Evolutionary conservation across 1,140 invertebrate genomes (phyloP).

Genomic region (Drosophila sucinea): DNA sequence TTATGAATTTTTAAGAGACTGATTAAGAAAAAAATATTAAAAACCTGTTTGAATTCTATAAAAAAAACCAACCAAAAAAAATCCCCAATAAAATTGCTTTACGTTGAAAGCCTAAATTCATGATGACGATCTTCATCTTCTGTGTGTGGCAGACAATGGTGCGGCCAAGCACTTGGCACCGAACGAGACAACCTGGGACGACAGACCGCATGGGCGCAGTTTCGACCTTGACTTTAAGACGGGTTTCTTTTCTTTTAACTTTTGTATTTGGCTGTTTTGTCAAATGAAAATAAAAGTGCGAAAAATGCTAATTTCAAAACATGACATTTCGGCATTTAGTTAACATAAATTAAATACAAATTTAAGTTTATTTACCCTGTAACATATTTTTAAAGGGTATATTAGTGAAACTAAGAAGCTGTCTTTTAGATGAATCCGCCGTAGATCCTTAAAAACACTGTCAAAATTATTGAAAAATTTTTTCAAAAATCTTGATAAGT

Average conservation of each 20-base stretch:
- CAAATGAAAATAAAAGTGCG: conserved; percentile 71
- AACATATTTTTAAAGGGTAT: too few species aligned
- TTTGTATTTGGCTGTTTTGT: conserved; percentile 23
- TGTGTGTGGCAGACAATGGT: conserved; percentile 42
- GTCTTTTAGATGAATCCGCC: too few species aligned
- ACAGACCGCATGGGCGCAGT: conserved; percentile 53
- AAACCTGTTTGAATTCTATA: conserved; percentile 32
- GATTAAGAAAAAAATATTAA: not conserved
- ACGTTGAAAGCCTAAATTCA: conserved; percentile 37
- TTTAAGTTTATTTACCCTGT: too few species aligned
- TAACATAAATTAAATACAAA: conserved; percentile 67
- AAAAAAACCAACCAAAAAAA: conserved; percentile 34
- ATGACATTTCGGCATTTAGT: conserved; percentile 47
- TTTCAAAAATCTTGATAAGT: too few species aligned
- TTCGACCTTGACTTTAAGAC: conserved; percentile 70
- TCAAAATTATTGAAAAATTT: too few species aligned
- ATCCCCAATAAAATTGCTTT: conserved; percentile 24
- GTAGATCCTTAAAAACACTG: too few species aligned
- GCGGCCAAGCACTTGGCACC: conserved; percentile 64
- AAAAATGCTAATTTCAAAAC: conserved; percentile 60
- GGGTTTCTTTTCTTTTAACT: conserved; percentile 46
- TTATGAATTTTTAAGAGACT: not conserved
- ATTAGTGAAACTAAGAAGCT: too few species aligned
- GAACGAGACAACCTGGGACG: conserved; percentile 39
- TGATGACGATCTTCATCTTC: conserved; percentile 42